Base-by-base conservation (phyloP, 2,888 invertebrate genomes). In the Parascotia fuliginaria region DNA sequence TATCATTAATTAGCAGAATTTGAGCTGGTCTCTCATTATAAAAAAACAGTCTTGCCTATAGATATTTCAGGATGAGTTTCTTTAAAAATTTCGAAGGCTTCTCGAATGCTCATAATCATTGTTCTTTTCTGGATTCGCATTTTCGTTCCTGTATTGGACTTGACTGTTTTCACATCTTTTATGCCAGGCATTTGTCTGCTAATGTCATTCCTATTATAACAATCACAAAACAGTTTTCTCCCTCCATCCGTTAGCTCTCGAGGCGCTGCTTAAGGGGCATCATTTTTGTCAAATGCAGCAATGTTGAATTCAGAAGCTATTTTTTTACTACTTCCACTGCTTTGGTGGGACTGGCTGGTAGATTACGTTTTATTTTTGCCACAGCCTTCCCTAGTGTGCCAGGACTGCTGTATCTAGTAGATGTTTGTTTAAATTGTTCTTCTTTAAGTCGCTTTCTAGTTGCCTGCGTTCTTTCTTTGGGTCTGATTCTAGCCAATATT, bases 391-490 rank as follows among this genome's bases (percentile, higher is more conserved):
- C 55, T 27, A 60, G 28, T 42, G 53, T 53, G 19, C 19, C 3
- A 19, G 19, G 19, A 19, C 19, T 19, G 19, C 19, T 19, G 19
- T 19, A 19, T 19, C 19, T 19, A 19, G 19, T 19, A 19, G 3
- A 2, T 5, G 19, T 19, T 19, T 19, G 19, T 19, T 19, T 19
- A 19, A 19, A 3, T 19, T 19, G 19, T 19, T 19, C 19, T 19
- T 19, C 3, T 3, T 5, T 2, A 2, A 2, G 19, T 5, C 19
- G 51, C 32, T 59, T 49, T 57, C 62, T 58, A 41, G 46, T 53
- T 43, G 56, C 53, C 49, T 49, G 58, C 56, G 53, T 59, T 60
- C 57, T 53, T 60, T 56, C 58, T 60, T 56, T 62, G 5, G n/a
- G 53, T 48, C 53, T 42, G 14, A 57, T 65, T 56, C 50, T 27